These are phyloP conservation scores for Pygoscelis antarcticus DNA, from an alignment of 2,113 vertebrate species.

Conservation along the genomic window DNA sequence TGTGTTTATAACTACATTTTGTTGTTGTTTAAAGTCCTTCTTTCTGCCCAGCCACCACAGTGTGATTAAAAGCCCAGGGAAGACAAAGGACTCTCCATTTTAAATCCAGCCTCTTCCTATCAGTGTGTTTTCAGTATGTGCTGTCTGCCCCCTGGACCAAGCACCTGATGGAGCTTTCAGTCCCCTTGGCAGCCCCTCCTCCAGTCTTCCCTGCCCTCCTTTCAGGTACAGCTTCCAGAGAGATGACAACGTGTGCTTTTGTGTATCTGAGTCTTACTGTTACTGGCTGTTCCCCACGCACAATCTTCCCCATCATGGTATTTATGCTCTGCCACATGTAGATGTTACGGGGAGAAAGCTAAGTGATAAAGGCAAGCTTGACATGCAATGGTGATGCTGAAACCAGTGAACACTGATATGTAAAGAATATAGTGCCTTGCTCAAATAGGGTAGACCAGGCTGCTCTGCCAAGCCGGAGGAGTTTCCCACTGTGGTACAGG, in stretches of 20 bases:
- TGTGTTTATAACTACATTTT: neutral
- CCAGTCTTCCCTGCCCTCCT: neutral
- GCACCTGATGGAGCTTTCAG: neutral
- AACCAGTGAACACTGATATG: neutral
- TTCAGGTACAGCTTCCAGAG: neutral
- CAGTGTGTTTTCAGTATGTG: neutral
- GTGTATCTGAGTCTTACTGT: neutral
- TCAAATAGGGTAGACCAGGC: neutral
- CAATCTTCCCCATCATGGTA: neutral
- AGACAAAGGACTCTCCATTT: neutral
- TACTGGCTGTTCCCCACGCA: neutral
- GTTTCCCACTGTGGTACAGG: neutral
- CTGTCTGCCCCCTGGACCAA: neutral
- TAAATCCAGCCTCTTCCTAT: accelerated
- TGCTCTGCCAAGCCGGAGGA: neutral
- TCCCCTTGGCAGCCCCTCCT: neutral
- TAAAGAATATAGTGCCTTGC: neutral
- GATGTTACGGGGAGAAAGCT: neutral
- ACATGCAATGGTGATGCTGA: neutral
- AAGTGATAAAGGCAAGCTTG: neutral
- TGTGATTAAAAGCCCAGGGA: neutral
- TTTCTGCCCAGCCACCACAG: neutral
- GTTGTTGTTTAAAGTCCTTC: neutral
- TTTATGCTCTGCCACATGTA: neutral
- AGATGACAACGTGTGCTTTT: neutral